phyloP scores from a whole-genome alignment of 2,113 vertebrate species.

The Platichthys stellatus region DNA sequence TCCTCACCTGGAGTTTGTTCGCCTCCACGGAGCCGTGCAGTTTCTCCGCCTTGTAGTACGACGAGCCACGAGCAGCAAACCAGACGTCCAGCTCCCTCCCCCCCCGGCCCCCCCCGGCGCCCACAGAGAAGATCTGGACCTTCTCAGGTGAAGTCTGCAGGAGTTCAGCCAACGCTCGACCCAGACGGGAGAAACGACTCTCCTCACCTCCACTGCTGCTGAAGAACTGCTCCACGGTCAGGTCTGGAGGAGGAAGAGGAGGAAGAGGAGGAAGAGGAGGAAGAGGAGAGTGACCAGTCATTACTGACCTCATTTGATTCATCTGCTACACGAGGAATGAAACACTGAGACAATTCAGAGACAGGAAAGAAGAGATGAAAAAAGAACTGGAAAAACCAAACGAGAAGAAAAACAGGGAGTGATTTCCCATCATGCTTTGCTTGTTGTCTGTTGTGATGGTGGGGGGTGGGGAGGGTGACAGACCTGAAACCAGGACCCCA shows the following conservation, averaged over 20 bases:
- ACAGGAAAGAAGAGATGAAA: too few species aligned
- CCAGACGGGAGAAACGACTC: conserved; percentile 83
- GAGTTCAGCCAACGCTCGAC: conserved; percentile 80
- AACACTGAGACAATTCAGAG: too few species aligned
- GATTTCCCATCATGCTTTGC: too few species aligned
- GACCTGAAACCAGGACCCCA: too few species aligned
- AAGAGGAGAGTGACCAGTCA: background rate
- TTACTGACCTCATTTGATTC: background rate
- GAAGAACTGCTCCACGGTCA: conserved; percentile 87
- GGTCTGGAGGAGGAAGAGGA: conserved; percentile 67
- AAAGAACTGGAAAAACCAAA: too few species aligned
- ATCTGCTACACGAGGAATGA: background rate
- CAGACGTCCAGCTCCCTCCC: conserved; percentile 80
- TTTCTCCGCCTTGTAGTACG: conserved; percentile 86
- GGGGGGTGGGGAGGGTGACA: too few species aligned
- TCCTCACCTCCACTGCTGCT: conserved; percentile 69
- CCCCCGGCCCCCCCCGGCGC: conserved; percentile 62
- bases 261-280: too few species aligned
- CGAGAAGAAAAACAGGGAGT: too few species aligned
- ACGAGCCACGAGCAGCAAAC: conserved; percentile 85
- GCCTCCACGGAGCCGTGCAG: conserved; percentile 86
- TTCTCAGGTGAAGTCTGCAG: conserved; percentile 78
- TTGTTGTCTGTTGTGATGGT: too few species aligned
- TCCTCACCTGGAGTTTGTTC: conserved; percentile 82
- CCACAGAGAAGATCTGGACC: conserved; percentile 87